Evolutionary conservation across 2,888 invertebrate species (phyloP).

Genomic region (Agriopis marginaria): DNA sequence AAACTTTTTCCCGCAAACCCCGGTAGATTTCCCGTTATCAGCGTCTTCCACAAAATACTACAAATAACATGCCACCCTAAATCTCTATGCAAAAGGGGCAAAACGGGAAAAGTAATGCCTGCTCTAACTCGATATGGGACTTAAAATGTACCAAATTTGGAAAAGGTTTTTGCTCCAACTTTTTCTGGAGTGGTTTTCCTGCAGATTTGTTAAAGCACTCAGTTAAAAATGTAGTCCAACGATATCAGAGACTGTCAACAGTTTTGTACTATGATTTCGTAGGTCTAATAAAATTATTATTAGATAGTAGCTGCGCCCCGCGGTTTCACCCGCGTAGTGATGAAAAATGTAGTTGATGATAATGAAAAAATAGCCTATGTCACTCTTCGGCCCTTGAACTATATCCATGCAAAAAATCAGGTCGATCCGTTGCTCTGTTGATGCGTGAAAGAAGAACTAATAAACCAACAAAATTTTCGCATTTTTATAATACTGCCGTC

Average conservation of each 20-base stretch:
- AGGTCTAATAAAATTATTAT: too few relatives aligned
- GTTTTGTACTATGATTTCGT: too few relatives aligned
- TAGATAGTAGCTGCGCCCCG: too few relatives aligned
- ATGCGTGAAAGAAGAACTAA: too few relatives aligned
- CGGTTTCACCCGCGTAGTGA: too few relatives aligned
- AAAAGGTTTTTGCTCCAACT: conserved; percentile 20
- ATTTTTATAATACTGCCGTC: too few relatives aligned
- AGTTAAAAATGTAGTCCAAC: background rate
- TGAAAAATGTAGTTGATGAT: too few relatives aligned
- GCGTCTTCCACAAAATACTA: conserved; percentile 28
- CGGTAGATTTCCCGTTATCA: conserved; percentile 24
- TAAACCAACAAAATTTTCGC: too few relatives aligned
- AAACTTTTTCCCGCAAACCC: conserved; percentile 5
- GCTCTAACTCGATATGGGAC: conserved; percentile 41
- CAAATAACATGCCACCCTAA: conserved; percentile 33
- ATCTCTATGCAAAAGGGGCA: conserved; percentile 21
- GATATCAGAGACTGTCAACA: background rate
- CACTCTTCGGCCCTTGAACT: too few relatives aligned
- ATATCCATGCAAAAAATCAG: too few relatives aligned
- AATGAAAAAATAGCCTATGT: too few relatives aligned
- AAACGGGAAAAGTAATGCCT: conserved; percentile 19
- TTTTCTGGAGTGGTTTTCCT: background rate
- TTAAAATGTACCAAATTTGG: conserved; percentile 27
- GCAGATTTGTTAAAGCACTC: background rate
- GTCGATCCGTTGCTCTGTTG: too few relatives aligned